Evolutionary conservation across 2,888 invertebrate genomes (phyloP).

Genomic region (Cetonia aurata): DNA sequence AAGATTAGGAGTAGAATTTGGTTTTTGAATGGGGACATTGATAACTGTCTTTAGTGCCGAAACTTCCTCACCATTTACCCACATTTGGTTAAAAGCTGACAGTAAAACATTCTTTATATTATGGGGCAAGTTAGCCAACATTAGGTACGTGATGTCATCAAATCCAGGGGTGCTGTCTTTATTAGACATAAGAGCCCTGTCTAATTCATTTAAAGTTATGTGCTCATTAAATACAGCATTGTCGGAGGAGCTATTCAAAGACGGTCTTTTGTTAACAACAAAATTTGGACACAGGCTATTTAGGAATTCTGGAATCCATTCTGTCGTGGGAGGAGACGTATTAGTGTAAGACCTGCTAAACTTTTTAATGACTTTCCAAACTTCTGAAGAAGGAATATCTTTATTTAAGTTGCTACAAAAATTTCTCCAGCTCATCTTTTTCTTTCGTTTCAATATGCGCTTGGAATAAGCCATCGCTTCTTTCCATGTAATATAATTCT

Average conservation of each 20-base stretch:
- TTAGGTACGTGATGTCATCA: conserved; percentile 15
- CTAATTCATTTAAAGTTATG: not conserved
- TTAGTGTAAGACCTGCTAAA: not conserved
- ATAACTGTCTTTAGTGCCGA: not conserved
- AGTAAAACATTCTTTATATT: conserved; percentile 3
- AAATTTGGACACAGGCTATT: not conserved
- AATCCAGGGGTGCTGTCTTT: conserved; percentile 4
- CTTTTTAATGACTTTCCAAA: conserved; percentile 5
- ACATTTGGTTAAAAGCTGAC: conserved; percentile 17
- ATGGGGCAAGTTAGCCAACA: conserved; percentile 6
- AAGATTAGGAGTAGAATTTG: not conserved
- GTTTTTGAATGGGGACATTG: not conserved
- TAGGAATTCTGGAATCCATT: not conserved
- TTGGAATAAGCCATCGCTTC: conserved; percentile 13
- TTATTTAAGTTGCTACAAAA: conserved; percentile 1
- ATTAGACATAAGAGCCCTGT: not conserved
- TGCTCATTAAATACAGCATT: too few species aligned
- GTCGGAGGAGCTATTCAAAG: too few species aligned
- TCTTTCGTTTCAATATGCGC: not conserved
- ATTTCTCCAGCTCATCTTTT: not conserved
- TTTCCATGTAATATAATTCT: conserved; percentile 28
- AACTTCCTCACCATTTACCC: conserved; percentile 9
- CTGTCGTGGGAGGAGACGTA: not conserved
- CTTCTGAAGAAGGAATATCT: not conserved
- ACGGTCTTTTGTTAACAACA: conserved; percentile 1